Evolutionary conservation across 1,140 invertebrate species (phyloP), one percentile per base, ranked within the genome.

Genomic region (Thalassaphorura encarpata): DNA sequence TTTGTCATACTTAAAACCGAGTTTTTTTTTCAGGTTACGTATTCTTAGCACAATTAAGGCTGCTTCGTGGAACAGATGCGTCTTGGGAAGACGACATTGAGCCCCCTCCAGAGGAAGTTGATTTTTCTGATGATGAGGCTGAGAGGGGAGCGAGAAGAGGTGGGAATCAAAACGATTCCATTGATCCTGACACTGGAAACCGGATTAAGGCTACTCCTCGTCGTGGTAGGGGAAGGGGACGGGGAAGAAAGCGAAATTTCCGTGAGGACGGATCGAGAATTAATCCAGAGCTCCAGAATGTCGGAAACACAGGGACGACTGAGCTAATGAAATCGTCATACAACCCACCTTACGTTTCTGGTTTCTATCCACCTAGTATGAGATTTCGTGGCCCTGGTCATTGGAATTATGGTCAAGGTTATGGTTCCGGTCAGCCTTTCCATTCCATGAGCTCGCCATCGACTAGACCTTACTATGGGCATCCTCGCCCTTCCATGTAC

Each of bases 41-140:
- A 6, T 55, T 65, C 26, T 26, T 65, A 1, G 59, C 63, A 19
- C 63, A 65, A 46, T 36, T 65, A 29, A 24, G 42, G 19, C 31
- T 46, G 31, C 29, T 65, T n/a, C 85, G 82, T 74, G 85, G 84
- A 3, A 82, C 79, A 15, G 89, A 93, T 77, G 83, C 87, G 3
- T 85, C 84, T 4, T 91, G 87, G 82, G 77, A 84, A 67, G 76
- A 88, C 67, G 83, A 90, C 67, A 76, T 82, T 42, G 90, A 96
- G 69, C 80, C 85, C 29, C 89, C 89, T 2, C 67, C 73, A 1
- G 76, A 77, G 50, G 77, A 76, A 60, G 52, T 80, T 0, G 88
- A 91, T 28, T 93, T 82, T 75, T 94, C 90, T 0, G 89, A 94
- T 68, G 90, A 95, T 69, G 91, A 94, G 67, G 77, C 83, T 64